Percentiles rank a stretch among this genome's conserved stretches.
Evolutionary conservation across 2,888 invertebrate species (phyloP).

Genomic region (Slavum lentiscoides): DNA sequence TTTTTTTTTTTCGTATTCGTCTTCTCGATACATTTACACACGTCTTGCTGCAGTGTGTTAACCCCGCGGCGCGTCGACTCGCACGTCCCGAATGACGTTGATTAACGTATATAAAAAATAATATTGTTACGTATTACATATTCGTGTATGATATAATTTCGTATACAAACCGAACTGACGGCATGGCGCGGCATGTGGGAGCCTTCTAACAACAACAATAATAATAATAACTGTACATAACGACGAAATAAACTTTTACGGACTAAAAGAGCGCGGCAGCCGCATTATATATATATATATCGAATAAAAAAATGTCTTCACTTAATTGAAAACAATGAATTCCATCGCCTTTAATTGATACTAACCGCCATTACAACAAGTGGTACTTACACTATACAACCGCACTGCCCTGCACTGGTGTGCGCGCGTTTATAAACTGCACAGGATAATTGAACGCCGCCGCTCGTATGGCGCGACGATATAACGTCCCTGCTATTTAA

Average conservation of each 20-base stretch:
- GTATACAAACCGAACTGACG: not conserved
- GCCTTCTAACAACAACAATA: slow-evolving; percentile 6
- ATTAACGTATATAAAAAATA: slow-evolving; percentile 1
- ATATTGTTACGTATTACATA: not conserved
- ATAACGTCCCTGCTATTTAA: no score
- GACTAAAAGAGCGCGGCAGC: not conserved
- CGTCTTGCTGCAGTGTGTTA: not conserved
- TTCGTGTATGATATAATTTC: not conserved
- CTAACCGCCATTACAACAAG: not conserved
- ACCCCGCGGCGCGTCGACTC: slow-evolving; percentile 9
- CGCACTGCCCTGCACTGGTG: not conserved
- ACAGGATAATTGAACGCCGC: no score
- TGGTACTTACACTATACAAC: not conserved
- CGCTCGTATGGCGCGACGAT: no score
- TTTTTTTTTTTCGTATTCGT: not conserved
- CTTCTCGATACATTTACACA: not conserved
- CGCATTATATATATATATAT: not conserved
- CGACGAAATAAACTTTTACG: slow-evolving; percentile 17
- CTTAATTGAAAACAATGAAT: slow-evolving; percentile 46
- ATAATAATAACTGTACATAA: not conserved
- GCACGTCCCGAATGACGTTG: slow-evolving; percentile 1
- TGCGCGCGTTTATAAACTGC: not conserved
- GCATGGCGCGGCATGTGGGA: slow-evolving; percentile 31
- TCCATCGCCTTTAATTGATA: slow-evolving; percentile 28
- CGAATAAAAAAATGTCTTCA: not conserved